Evolutionary conservation across 2,797 vertebrate genomes (phyloP).

Genomic region (Dipus sagitta): DNA sequence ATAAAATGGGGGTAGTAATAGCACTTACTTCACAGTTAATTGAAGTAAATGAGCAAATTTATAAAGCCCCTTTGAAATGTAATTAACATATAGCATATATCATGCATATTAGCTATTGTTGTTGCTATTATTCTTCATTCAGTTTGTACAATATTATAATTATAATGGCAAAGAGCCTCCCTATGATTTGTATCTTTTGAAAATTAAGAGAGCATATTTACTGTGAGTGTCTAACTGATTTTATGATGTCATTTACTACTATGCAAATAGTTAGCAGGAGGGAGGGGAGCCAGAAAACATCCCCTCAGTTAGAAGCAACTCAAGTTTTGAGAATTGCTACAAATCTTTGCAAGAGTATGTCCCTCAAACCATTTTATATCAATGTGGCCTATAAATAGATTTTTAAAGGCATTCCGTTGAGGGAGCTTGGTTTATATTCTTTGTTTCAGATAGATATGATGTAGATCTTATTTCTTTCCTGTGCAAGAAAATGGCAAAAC

Average conservation of each 20-base stretch:
- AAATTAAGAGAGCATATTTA: slow-evolving; percentile 77
- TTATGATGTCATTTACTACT: slow-evolving; percentile 76
- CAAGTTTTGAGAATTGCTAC: slow-evolving; percentile 45
- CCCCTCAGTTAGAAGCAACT: background rate
- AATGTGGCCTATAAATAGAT: background rate
- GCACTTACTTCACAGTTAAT: background rate
- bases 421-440: background rate
- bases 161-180: slow-evolving; percentile 39
- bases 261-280: slow-evolving; percentile 75
- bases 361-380: background rate
- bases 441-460: background rate
- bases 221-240: slow-evolving; percentile 74
- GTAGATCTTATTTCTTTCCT: background rate
- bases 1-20: background rate
- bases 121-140: background rate
- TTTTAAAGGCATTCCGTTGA: background rate
- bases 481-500: background rate
- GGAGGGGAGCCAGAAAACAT: slow-evolving; percentile 63
- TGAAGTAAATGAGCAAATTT: slow-evolving; percentile 6
- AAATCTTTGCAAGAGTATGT: background rate
- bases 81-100: background rate
- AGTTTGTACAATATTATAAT: background rate
- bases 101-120: background rate
- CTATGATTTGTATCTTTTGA: slow-evolving; percentile 73
- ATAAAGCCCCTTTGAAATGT: background rate